Evolutionary conservation across 2,888 invertebrate species (phyloP), one percentile per base, ranked within the genome.

Genomic region (Stenurella melanura): DNA sequence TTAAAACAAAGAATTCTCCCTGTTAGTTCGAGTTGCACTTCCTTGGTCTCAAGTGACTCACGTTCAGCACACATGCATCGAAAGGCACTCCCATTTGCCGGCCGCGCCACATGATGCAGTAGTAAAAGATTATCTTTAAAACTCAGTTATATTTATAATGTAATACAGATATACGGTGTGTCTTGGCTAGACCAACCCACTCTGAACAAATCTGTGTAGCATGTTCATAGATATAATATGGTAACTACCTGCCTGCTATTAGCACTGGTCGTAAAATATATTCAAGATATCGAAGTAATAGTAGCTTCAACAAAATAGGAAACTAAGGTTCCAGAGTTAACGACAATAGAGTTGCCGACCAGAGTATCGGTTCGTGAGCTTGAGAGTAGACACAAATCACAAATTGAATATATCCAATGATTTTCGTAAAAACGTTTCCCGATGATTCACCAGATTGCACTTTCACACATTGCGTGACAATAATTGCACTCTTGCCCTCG

Each of bases 1-100:
- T 77, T 79, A 81, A 83, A 83, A 83, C 82, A 82, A 84, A 83
- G 82, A 80, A 82, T 83, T 75, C 80, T 79, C 79, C 81, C 74
- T 74, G 74, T 75, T 73, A n/a, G 60, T 57, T 64, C 68, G 54
- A 69, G 38, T 75, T 81, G 83, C 81, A 84, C 82, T 84, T 84
- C 83, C 84, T 84, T 79, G 71, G 81, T 77, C 73, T 72, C 78
- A 78, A 74, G 75, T 83, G 83, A 84, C 78, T 78, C 77, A 78
- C 71, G 67, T 74, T 61, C 76, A 78, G 81, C 74, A 76, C 73
- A 78, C 77, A 80, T 81, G 79, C 74, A 61, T 76, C 73, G 76
- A 67, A 82, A 80, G 83, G 82, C 85, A 84, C 85, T 83, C 85
- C 85, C 81, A 70, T 70, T 34, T 70, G 19, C 61, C 70, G 60